Conservation (phyloP, 2,888 invertebrate species). For the Salpingus planirostris region DNA sequence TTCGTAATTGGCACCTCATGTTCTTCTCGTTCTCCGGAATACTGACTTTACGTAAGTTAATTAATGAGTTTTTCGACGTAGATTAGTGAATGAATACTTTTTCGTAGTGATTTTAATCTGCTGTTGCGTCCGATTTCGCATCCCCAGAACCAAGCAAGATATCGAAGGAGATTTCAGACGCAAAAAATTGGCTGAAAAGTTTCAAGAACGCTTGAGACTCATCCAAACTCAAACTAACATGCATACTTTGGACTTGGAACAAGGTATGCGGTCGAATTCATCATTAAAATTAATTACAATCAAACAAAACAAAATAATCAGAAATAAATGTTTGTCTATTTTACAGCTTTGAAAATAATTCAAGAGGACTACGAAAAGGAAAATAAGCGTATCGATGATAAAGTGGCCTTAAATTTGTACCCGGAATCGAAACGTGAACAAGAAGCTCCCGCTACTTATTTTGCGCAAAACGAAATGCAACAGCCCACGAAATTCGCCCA, state of each 20-base stretch:
- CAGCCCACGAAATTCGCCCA: conserved; percentile 10
- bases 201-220: conserved; percentile 68
- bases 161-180: conserved; percentile 89
- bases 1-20: conserved; percentile 76
- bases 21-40: conserved; percentile 59
- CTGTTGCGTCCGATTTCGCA: conserved; percentile 83
- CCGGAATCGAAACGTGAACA: too few species aligned
- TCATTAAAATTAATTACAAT: too few species aligned
- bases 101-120: conserved; percentile 71
- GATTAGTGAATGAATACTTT: background rate
- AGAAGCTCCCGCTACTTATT: background rate
- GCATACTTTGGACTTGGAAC: conserved; percentile 70
- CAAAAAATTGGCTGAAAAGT: conserved; percentile 72
- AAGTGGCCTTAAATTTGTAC: conserved; percentile 4
- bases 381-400: conserved; percentile 34
- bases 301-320: too few species aligned
- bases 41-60: conserved; percentile 50
- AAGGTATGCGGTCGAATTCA: too few species aligned
- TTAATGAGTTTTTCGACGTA: conserved; percentile 3
- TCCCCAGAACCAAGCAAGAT: conserved; percentile 90
- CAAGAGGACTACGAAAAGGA: conserved; percentile 54
- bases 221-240: conserved; percentile 81
- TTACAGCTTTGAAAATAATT: conserved; percentile 58
- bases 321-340: too few species aligned
- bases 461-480: background rate